Evolutionary conservation across 37 sponge, comb jelly and placozoan species (phyloP).

Genomic region (Amphimedon queenslandica): DNA sequence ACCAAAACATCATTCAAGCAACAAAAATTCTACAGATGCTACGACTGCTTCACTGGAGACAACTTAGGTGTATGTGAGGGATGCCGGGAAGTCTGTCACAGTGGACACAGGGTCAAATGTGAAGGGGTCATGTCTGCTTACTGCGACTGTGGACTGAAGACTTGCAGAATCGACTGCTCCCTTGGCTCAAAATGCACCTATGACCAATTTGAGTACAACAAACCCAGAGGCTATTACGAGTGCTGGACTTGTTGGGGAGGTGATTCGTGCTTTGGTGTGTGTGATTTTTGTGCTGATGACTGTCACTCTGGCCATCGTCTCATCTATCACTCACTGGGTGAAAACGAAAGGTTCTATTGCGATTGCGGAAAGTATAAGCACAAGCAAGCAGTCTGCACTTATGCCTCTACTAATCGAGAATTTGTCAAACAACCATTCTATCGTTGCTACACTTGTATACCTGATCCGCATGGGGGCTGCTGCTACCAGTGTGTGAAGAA

Average conservation of each 20-base stretch:
- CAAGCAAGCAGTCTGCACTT: conserved; percentile 17
- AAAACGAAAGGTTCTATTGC: neutral
- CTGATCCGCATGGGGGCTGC: conserved; percentile 1
- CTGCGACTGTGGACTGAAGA: conserved; percentile 18
- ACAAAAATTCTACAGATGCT: conserved; percentile 9
- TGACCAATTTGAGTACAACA: neutral
- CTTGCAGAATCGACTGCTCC: neutral
- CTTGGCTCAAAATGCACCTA: conserved; percentile 15
- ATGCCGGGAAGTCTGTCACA: conserved; percentile 4
- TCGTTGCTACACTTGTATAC: conserved; percentile 13
- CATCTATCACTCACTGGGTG: neutral
- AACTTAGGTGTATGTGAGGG: neutral
- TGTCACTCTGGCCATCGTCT: conserved; percentile 7
- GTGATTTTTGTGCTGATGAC: neutral
- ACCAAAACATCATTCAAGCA: neutral
- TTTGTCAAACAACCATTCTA: conserved; percentile 15
- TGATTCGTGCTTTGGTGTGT: conserved; percentile 12
- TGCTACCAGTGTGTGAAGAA: conserved; percentile 21
- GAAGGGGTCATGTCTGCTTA: neutral
- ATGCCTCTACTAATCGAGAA: neutral
- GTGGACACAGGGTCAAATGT: neutral
- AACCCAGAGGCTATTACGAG: neutral
- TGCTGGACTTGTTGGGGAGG: conserved; percentile 23
- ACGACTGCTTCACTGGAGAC: neutral
- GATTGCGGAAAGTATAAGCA: conserved; percentile 11